A percentile compares a stretch with the other conserved stretches of the same genome.
These are phyloP conservation scores for Macrostomum lignano DNA, from an alignment of 1,140 invertebrate species.

Conservation along the genomic window DNA sequence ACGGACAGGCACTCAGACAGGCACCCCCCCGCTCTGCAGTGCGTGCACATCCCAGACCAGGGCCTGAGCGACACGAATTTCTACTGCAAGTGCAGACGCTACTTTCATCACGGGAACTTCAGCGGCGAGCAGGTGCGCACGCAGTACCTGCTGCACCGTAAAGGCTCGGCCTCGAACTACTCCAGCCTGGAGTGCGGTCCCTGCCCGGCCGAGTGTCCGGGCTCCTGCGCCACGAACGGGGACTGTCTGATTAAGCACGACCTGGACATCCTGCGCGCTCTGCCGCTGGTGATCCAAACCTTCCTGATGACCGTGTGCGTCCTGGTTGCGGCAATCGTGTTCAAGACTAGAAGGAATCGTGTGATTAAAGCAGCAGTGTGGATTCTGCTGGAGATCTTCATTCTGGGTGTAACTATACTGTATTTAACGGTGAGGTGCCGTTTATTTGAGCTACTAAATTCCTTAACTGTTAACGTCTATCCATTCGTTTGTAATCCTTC, in stretches of 20 bases:
- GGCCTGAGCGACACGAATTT: too few species aligned
- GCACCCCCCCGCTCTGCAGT: too few species aligned
- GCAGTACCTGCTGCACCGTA: too few species aligned
- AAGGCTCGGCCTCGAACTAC: too few species aligned
- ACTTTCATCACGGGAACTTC: too few species aligned
- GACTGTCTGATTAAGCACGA: conserved; percentile 33
- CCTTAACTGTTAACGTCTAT: too few species aligned
- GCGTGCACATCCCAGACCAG: too few species aligned
- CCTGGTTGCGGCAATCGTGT: conserved; percentile 40
- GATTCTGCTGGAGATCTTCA: conserved; percentile 54
- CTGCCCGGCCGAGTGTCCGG: conserved; percentile 33
- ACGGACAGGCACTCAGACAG: too few species aligned
- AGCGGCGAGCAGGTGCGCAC: too few species aligned
- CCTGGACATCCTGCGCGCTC: conserved; percentile 33
- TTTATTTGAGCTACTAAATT: conserved; percentile 5
- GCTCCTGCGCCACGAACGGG: conserved; percentile 29
- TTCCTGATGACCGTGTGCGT: conserved; percentile 41
- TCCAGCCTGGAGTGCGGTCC: conserved; percentile 34
- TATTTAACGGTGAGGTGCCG: conserved; percentile 44
- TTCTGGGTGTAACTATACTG: conserved; percentile 50
- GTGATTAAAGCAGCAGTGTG: conserved; percentile 56
- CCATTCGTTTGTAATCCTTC: too few species aligned
- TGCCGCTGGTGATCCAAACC: conserved; percentile 39
- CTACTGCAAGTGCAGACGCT: too few species aligned
- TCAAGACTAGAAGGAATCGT: conserved; percentile 44